Base-by-base conservation (phyloP, 2,797 vertebrate species). In the Tragopan temminckii region DNA sequence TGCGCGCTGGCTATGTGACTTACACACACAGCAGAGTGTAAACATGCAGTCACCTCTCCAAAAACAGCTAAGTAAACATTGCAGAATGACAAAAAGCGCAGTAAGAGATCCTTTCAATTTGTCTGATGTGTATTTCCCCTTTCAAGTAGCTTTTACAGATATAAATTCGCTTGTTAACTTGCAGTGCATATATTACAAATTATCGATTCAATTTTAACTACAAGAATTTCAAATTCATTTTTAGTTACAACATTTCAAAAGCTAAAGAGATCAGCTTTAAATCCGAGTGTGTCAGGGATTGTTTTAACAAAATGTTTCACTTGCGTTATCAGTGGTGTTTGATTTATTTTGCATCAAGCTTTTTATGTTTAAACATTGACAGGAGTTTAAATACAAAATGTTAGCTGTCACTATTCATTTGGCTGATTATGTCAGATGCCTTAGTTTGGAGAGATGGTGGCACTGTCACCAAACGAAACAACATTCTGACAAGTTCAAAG, bases 301-400 rank as follows among this genome's bases (percentile, higher is more conserved):
- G 92, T 97, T 97, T 97, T 96, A 97, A 97, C 96, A 97, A 98
- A 97, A 97, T 96, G 97, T 97, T 98, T 98, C 96, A 94, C 95
- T 97, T 97, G 96, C 96, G 35, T 96, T 96, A 97, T 97, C 97
- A 96, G 92, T 94, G 91, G 94, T 97, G 96, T 97, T 97, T 98
- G 97, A 98, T 98, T 98, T 98, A 98, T 97, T 98, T 97, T 98
- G 97, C 96, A 98, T 97, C 97, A 97, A 97, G 97, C 93, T 97
- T 97, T 97, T 98, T 97, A 97, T 97, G 97, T 98, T 98, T 98
- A 97, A 97, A 97, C 97, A 95, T 94, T 97, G 96, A 97, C 97
- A 98, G 97, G 97, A 98, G 97, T 98, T 98, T 98, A 98, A 98
- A 98, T 97, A 97, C 97, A 98, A 98, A 98, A 98, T 97, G 97